Percentiles rank a stretch among this genome's conserved stretches.
Evolutionary conservation across 2,888 invertebrate species (phyloP).

Genomic region (Phortica okadai): DNA sequence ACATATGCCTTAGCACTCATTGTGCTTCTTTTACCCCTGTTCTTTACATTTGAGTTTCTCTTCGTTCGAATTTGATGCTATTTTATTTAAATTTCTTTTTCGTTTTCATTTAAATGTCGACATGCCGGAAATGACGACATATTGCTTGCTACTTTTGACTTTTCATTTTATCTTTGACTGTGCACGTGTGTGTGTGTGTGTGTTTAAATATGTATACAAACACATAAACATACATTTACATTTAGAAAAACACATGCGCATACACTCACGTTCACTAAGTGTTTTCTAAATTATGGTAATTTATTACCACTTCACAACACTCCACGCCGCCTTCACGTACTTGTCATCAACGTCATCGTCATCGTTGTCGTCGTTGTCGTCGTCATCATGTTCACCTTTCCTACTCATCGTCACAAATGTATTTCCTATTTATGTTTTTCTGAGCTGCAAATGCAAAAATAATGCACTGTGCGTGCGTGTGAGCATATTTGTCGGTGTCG

Average conservation of each 20-base stretch:
- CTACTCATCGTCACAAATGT: conserved; percentile 9
- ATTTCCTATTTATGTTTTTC: conserved; percentile 18
- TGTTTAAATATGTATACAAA: conserved; percentile 21
- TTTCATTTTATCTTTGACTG: conserved; percentile 31
- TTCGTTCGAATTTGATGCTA: neutral
- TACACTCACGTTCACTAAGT: conserved; percentile 54
- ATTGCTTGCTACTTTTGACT: conserved; percentile 16
- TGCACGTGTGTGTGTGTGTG: conserved; percentile 54
- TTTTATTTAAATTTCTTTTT: neutral
- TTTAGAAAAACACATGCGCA: conserved; percentile 12
- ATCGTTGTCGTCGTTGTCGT: neutral
- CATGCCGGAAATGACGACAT: conserved; percentile 18
- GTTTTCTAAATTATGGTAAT: conserved; percentile 67
- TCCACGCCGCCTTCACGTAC: conserved; percentile 25
- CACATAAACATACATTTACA: conserved; percentile 1
- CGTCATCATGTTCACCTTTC: neutral
- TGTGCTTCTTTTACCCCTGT: neutral
- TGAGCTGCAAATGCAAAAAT: conserved; percentile 18
- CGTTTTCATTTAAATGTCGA: conserved; percentile 5
- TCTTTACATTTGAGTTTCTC: neutral
- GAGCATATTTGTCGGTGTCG: neutral
- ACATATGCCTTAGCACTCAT: neutral
- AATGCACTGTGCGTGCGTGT: conserved; percentile 16
- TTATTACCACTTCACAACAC: conserved; percentile 52
- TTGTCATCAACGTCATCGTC: conserved; percentile 1